Percentiles rank a stretch among this genome's conserved stretches.
phyloP scores from a whole-genome alignment of 2,797 vertebrate species.

The Tokudaia tokunoshimensis region DNA sequence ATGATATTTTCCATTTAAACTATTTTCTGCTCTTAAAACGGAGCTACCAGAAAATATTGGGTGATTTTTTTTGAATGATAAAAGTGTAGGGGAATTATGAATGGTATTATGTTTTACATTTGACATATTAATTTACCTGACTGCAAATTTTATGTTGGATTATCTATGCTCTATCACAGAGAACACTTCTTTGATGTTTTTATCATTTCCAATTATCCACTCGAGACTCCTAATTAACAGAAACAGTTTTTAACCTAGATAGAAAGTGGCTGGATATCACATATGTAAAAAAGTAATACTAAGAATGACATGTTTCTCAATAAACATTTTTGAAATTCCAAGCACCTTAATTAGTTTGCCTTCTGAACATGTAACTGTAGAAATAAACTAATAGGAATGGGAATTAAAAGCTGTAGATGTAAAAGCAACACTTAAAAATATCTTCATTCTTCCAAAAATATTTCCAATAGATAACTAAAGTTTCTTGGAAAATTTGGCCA shows the following conservation, averaged over 20 bases:
- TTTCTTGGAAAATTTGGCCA: neutral
- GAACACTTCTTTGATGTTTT: neutral
- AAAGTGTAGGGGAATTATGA: neutral
- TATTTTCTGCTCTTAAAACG: neutral
- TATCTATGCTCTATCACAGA: neutral
- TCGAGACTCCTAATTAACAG: neutral
- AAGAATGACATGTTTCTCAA: neutral
- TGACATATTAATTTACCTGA: neutral
- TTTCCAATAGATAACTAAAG: neutral
- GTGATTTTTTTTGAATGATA: slow-evolving; percentile 21
- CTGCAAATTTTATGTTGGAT: neutral
- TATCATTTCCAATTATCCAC: slow-evolving; percentile 9
- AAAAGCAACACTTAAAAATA: neutral
- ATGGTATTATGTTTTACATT: neutral
- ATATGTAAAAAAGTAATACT: neutral
- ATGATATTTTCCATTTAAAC: neutral
- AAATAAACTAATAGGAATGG: neutral
- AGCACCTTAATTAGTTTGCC: slow-evolving; percentile 30
- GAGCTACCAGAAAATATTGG: neutral
- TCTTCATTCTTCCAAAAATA: neutral
- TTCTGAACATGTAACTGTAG: neutral
- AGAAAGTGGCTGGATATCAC: neutral
- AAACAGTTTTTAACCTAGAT: neutral
- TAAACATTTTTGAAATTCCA: neutral
- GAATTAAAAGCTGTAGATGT: neutral